phyloP scores from a whole-genome alignment of 2,888 invertebrate genomes.

The Xestia sexstrigata region DNA sequence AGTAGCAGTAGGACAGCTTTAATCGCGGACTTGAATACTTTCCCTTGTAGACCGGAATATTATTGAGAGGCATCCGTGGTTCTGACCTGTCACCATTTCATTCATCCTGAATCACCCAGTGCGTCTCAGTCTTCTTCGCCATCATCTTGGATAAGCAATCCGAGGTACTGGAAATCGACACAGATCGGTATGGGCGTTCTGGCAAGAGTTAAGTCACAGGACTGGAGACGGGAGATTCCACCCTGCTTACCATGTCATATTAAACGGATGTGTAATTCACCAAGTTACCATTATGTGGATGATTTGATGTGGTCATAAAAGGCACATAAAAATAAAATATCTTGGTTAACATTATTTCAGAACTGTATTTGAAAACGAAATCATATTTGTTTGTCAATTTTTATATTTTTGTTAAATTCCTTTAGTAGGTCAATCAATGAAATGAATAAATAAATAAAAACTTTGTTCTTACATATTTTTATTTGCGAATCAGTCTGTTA shows the following conservation, averaged over 20 bases:
- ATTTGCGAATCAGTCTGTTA: constrained; percentile 19
- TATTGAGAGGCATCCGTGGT: not conserved
- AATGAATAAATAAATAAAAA: constrained; percentile 9
- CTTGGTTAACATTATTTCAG: not conserved
- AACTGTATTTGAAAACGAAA: constrained; percentile 3
- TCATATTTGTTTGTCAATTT: not conserved
- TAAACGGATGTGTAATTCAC: not conserved
- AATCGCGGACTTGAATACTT: not conserved
- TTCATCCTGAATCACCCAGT: not conserved
- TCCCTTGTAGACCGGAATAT: not conserved
- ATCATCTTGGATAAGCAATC: too few species aligned
- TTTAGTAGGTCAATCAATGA: not conserved
- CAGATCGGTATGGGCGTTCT: not conserved
- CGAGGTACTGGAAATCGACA: too few species aligned
- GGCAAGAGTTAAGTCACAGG: not conserved
- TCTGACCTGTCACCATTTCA: not conserved
- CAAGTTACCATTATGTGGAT: not conserved
- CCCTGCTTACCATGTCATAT: too few species aligned
- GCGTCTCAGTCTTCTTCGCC: not conserved
- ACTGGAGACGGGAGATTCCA: not conserved
- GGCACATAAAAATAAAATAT: constrained; percentile 15
- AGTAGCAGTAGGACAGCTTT: not conserved
- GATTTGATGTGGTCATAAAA: not conserved
- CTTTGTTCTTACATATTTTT: constrained; percentile 9
- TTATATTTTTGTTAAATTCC: not conserved